Evolutionary conservation across 1,140 invertebrate species (phyloP).

Genomic region (Homarus americanus): DNA sequence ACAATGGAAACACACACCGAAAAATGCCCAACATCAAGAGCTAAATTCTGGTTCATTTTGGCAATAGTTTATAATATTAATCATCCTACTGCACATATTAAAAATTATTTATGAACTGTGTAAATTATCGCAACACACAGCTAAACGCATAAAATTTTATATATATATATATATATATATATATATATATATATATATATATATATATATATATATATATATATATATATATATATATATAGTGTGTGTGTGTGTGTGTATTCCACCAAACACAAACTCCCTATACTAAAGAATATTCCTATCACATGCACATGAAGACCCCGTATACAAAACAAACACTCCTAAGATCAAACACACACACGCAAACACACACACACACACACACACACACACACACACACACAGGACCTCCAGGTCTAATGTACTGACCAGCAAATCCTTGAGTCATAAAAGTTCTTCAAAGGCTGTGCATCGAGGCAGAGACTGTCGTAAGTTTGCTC

Average conservation of each 20-base stretch:
- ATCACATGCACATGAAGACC: too few species aligned
- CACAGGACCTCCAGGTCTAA: neutral
- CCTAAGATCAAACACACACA: neutral
- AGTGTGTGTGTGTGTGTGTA: too few species aligned
- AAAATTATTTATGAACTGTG: too few species aligned
- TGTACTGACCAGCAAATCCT: neutral
- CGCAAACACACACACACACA: neutral
- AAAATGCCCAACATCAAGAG: too few species aligned
- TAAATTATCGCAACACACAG: neutral
- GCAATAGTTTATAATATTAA: too few species aligned
- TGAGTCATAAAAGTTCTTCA: neutral
- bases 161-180: conserved; percentile 44
- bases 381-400: neutral
- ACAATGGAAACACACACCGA: too few species aligned
- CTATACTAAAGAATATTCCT: too few species aligned
- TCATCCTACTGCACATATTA: too few species aligned
- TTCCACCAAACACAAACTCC: too few species aligned
- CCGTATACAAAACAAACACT: too few species aligned
- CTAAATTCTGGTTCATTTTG: too few species aligned
- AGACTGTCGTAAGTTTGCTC: neutral
- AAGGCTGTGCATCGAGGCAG: neutral
- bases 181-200: conserved; percentile 43
- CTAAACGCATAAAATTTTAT: neutral
- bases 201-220: conserved; percentile 49
- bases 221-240: neutral